phyloP scores from a whole-genome alignment of 2,888 invertebrate genomes.

The Terebella lapidaria region DNA sequence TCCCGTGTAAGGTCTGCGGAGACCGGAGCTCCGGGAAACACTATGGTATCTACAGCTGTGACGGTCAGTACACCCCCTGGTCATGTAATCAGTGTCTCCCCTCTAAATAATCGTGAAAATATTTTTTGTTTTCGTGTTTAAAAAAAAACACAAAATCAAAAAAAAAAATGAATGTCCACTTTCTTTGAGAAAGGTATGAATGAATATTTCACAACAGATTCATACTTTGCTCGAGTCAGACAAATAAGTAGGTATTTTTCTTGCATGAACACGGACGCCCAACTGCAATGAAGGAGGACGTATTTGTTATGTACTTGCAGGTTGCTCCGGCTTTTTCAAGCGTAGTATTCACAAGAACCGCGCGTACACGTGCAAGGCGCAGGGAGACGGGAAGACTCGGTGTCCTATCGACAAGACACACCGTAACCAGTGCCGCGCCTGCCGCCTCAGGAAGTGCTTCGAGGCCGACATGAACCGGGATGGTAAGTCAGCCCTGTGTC shows the following conservation, averaged over 20 bases:
- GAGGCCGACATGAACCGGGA: constrained; percentile 95
- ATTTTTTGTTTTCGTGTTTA: neutral
- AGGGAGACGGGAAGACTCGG: constrained; percentile 73
- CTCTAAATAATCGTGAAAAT: neutral
- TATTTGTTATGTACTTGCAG: too few relatives aligned
- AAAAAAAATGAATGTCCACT: too few relatives aligned
- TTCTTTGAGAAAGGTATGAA: too few relatives aligned
- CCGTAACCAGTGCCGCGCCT: constrained; percentile 92
- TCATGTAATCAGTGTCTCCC: neutral
- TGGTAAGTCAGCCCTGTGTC: constrained; percentile 63
- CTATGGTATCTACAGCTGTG: constrained; percentile 49
- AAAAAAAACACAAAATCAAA: too few relatives aligned
- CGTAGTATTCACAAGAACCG: constrained; percentile 87
- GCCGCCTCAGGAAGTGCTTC: constrained; percentile 83
- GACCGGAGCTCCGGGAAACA: constrained; percentile 48
- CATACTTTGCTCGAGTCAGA: too few relatives aligned
- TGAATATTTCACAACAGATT: too few relatives aligned
- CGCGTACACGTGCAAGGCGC: constrained; percentile 89
- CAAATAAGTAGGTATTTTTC: too few relatives aligned
- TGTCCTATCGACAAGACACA: constrained; percentile 94
- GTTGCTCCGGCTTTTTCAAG: constrained; percentile 57
- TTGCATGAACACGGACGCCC: too few relatives aligned
- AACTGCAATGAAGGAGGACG: too few relatives aligned
- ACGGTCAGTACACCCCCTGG: constrained; percentile 41
- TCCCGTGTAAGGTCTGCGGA: constrained; percentile 46